Evolutionary conservation across 2,888 invertebrate species (phyloP), one percentile per base, ranked within the genome.

Genomic region (Sminthurides aquaticus): DNA sequence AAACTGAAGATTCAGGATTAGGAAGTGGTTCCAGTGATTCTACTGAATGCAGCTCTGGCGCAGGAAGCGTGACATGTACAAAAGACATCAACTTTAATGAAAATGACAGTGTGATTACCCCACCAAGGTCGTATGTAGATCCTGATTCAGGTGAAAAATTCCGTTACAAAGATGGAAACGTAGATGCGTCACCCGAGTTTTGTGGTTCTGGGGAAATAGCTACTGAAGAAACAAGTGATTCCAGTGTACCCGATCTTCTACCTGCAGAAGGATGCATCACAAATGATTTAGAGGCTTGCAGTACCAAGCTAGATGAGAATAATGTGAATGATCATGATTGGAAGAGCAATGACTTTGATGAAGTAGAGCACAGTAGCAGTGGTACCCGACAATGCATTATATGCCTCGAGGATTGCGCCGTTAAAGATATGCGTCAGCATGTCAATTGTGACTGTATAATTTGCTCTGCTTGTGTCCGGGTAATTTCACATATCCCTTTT

Each of bases 401-500:
- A 69, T 86, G 85, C 71, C 77, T 85, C 56, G 85, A 85, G 70
- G 85, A 85, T 66, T 78, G 82, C 75, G 80, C 82, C 25, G 78
- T 78, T 67, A 78, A 78, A 26, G 81, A 83, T 65, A 77, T 85
- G 61, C 81, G 82, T 71, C 80, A 81, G 27, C 85, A 85, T 75
- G 78, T 78, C 20, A 79, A 79, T n/a, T 84, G 84, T 73, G 79
- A 79, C 57, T 85, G 84, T 71, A 79, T 80, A 22, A 79, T 85
- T 28, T 86, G 85, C 76, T 80, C 82, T 67, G 76, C 78, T 49
- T 85, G 86, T 74, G 80, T 85, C 55, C 81, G 83, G 80, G 84
- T 84, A 76, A 78, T n/a, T n/a, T n/a, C n/a, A n/a, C n/a, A n/a
- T n/a, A n/a, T n/a, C n/a, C n/a, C n/a, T n/a, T n/a, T n/a, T n/a